Conservation (phyloP, 2,888 invertebrate species). For the Drosophila mimetica region DNA sequence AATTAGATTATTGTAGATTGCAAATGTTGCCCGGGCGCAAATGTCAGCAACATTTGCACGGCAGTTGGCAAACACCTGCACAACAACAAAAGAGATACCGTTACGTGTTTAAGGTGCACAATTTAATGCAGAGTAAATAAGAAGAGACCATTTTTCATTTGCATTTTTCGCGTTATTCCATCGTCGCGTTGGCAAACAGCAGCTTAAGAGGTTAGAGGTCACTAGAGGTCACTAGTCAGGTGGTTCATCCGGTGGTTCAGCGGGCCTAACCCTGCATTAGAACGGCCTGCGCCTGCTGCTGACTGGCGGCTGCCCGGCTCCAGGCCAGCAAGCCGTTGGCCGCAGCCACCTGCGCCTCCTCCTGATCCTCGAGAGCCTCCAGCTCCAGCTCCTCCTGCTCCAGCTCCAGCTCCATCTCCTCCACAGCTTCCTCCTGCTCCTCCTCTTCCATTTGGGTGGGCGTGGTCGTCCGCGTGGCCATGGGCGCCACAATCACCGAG, state of each 20-base stretch:
- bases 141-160: slow-evolving; percentile 71
- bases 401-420: neutral
- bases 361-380: slow-evolving; percentile 9
- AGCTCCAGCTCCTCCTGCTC: slow-evolving; percentile 30
- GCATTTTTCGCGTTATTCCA: slow-evolving; percentile 29
- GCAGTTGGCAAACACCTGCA: slow-evolving; percentile 79
- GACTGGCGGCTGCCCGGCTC: slow-evolving; percentile 68
- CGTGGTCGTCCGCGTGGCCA: slow-evolving; percentile 36
- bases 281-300: slow-evolving; percentile 57
- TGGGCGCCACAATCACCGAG: slow-evolving; percentile 76
- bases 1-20: slow-evolving; percentile 73
- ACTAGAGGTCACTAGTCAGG: no score
- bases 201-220: no score
- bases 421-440: neutral
- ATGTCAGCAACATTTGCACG: slow-evolving; percentile 75
- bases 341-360: slow-evolving; percentile 64
- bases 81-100: slow-evolving; percentile 79
- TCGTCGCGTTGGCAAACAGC: slow-evolving; percentile 42
- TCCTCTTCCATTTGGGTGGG: slow-evolving; percentile 41
- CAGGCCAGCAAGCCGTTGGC: slow-evolving; percentile 68
- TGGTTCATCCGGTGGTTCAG: slow-evolving; percentile 8
- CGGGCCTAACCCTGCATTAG: slow-evolving; percentile 53
- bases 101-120: slow-evolving; percentile 75
- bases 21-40: slow-evolving; percentile 80
- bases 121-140: slow-evolving; percentile 75